phyloP scores from a whole-genome alignment of 2,888 invertebrate species.

The Mesochorus sp. region DNA sequence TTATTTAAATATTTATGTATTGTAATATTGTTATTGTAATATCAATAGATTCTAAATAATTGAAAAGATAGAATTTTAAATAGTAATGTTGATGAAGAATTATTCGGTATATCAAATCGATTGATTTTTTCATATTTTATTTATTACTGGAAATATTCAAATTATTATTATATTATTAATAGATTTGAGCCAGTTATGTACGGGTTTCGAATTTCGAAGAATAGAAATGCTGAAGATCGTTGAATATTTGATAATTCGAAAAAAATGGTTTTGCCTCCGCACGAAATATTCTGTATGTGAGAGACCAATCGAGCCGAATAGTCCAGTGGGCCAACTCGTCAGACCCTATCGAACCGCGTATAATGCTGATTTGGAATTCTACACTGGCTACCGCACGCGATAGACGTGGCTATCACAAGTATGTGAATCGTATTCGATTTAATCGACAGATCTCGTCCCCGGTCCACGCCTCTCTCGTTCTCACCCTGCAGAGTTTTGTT shows the following conservation, averaged over 20 bases:
- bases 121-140: too few relatives aligned
- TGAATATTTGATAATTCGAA: too few relatives aligned
- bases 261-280: not conserved
- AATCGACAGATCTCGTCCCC: conserved; percentile 44
- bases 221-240: too few relatives aligned
- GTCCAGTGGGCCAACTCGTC: conserved; percentile 33
- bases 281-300: conserved; percentile 8
- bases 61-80: too few relatives aligned
- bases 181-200: too few relatives aligned
- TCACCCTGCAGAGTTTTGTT: conserved; percentile 28
- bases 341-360: conserved; percentile 51
- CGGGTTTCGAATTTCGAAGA: too few relatives aligned
- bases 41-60: too few relatives aligned
- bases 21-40: not conserved
- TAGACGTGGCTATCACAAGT: conserved; percentile 1
- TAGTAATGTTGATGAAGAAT: too few relatives aligned
- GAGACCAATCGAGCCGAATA: conserved; percentile 17
- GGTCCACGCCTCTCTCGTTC: conserved; percentile 28
- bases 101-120: too few relatives aligned
- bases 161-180: too few relatives aligned
- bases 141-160: too few relatives aligned
- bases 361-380: conserved; percentile 62
- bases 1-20: not conserved
- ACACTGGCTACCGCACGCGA: conserved; percentile 8
- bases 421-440: conserved; percentile 56